Conservation (phyloP, 2,797 vertebrate genomes). For the Silurus lanzhouensis region DNA sequence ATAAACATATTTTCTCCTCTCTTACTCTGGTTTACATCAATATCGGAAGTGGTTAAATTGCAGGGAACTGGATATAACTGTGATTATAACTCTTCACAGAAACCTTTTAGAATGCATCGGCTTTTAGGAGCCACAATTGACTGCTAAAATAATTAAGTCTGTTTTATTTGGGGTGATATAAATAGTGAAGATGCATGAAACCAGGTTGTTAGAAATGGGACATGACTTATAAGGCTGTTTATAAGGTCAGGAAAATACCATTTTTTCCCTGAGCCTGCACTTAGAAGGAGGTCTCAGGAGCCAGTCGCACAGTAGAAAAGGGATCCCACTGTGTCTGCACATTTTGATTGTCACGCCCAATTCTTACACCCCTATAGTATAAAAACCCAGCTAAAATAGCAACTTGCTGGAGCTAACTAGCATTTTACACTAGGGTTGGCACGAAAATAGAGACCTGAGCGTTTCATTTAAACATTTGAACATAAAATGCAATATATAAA, state of each 20-base stretch:
- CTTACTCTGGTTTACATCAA: neutral
- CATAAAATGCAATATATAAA: neutral
- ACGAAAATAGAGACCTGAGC: neutral
- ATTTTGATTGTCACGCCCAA: neutral
- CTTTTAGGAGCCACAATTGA: neutral
- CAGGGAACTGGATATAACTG: neutral
- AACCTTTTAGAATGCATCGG: neutral
- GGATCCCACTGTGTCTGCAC: neutral
- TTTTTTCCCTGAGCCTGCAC: neutral
- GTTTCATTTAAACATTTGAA: neutral
- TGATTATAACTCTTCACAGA: neutral
- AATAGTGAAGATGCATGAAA: constrained; percentile 6
- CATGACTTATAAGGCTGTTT: constrained; percentile 18
- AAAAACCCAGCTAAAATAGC: neutral
- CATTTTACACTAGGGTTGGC: neutral
- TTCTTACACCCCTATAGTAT: neutral
- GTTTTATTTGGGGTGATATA: constrained; percentile 8
- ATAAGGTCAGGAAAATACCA: constrained; percentile 24
- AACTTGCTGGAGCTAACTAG: neutral
- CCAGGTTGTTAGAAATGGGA: constrained; percentile 6
- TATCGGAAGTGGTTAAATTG: neutral
- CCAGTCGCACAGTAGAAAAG: neutral
- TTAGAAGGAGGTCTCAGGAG: neutral
- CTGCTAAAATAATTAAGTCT: neutral
- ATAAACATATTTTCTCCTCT: neutral